These are phyloP conservation scores for Haemorhous mexicanus DNA, from an alignment of 2,113 vertebrate species.

Conservation along the genomic window DNA sequence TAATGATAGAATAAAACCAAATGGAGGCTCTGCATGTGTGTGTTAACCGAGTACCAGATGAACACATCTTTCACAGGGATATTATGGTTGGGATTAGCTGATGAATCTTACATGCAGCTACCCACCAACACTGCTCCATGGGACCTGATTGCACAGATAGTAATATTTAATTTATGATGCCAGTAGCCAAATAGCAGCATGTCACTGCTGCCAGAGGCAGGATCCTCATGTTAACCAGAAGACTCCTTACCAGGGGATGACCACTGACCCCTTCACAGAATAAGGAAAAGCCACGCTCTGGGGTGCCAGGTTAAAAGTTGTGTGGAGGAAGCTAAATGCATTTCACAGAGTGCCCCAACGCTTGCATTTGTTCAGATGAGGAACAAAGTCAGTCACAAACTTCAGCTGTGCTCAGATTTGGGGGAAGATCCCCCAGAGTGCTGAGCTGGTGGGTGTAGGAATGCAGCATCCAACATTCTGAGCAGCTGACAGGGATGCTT, in stretches of 20 bases:
- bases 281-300: not conserved
- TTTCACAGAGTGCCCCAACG: accelerated
- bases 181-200: not conserved
- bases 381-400: not conserved
- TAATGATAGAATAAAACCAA: not conserved
- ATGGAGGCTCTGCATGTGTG: not conserved
- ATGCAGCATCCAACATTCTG: accelerated
- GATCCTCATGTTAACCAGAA: not conserved
- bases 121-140: not conserved
- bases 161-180: not conserved
- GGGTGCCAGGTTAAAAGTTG: not conserved
- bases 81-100: not conserved
- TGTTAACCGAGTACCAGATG: not conserved
- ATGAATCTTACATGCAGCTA: not conserved
- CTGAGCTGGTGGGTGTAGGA: accelerated
- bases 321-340: accelerated
- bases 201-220: not conserved
- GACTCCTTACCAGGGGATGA: not conserved
- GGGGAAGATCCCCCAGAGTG: not conserved
- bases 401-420: not conserved
- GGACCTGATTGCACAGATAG: not conserved
- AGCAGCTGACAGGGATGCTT: not conserved
- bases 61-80: not conserved
- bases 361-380: not conserved
- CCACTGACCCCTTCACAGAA: not conserved